phyloP scores from a whole-genome alignment of 2,888 invertebrate genomes.

The Yponomeuta malinellus region DNA sequence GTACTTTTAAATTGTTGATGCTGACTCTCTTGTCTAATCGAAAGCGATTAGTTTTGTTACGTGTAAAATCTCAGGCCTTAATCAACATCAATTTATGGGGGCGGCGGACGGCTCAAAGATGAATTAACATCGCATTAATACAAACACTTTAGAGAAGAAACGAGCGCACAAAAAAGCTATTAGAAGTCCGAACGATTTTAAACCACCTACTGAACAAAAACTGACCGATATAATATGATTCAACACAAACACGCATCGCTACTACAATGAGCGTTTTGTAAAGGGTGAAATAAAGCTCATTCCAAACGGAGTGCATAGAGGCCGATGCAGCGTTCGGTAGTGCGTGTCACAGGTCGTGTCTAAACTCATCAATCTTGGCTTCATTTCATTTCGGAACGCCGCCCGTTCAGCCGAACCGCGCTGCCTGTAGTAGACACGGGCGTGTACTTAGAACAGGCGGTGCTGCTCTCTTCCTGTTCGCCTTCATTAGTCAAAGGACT shows the following conservation, averaged over 20 bases:
- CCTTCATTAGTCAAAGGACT: neutral
- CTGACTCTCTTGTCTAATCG: neutral
- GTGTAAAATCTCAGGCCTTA: slow-evolving; percentile 1
- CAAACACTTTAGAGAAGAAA: slow-evolving; percentile 4
- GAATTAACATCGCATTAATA: slow-evolving; percentile 5
- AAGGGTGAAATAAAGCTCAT: slow-evolving; percentile 66
- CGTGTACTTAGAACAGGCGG: neutral
- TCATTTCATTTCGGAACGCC: slow-evolving; percentile 55
- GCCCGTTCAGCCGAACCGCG: neutral
- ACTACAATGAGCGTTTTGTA: slow-evolving; percentile 31
- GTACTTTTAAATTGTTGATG: neutral
- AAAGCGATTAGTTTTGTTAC: neutral
- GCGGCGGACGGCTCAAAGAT: neutral
- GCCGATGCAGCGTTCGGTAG: slow-evolving; percentile 56
- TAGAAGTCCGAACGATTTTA: slow-evolving; percentile 51
- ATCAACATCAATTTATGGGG: neutral
- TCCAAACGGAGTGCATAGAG: slow-evolving; percentile 35
- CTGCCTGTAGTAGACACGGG: neutral
- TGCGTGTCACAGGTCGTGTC: slow-evolving; percentile 73
- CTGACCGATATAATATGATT: slow-evolving; percentile 37
- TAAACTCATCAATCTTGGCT: slow-evolving; percentile 70
- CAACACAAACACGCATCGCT: slow-evolving; percentile 36
- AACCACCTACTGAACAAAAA: slow-evolving; percentile 55
- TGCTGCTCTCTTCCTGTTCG: neutral
- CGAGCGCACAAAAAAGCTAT: slow-evolving; percentile 55